These are phyloP conservation scores for Phaethornis superciliosus DNA, from an alignment of 2,113 vertebrate genomes.

Conservation along the genomic window DNA sequence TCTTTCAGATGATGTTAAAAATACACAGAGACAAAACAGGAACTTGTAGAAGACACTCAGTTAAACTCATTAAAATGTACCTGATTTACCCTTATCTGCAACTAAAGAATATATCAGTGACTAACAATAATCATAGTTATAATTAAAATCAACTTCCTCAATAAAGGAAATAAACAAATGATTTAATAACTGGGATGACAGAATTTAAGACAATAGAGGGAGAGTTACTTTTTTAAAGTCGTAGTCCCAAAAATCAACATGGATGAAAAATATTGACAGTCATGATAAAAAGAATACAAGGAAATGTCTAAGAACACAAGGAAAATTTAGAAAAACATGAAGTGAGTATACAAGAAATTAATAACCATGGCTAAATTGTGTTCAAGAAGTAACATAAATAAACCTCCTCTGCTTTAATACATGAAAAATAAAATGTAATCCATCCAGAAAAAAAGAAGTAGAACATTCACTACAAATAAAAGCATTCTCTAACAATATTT, in stretches of 20 bases:
- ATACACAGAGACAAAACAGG: not conserved
- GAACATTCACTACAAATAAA: not conserved
- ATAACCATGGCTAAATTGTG: not conserved
- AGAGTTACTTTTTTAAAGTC: not conserved
- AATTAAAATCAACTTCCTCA: not conserved
- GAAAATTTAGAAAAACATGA: not conserved
- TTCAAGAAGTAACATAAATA: not conserved
- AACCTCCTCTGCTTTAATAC: not conserved
- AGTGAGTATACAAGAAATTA: not conserved
- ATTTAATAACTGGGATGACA: not conserved
- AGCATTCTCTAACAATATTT: not conserved
- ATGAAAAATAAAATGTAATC: not conserved
- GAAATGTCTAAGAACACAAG: not conserved
- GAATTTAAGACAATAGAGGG: not conserved
- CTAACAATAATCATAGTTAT: not conserved
- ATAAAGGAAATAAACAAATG: not conserved
- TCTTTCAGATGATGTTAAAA: not conserved
- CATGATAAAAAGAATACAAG: not conserved
- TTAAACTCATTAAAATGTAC: not conserved
- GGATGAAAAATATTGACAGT: not conserved
- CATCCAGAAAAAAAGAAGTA: not conserved
- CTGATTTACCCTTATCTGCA: not conserved
- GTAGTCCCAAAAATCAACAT: not conserved
- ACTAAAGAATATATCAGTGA: not conserved
- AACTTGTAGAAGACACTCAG: not conserved